phyloP scores from a whole-genome alignment of 1,140 invertebrate species.

The Sarcophaga bullata region DNA sequence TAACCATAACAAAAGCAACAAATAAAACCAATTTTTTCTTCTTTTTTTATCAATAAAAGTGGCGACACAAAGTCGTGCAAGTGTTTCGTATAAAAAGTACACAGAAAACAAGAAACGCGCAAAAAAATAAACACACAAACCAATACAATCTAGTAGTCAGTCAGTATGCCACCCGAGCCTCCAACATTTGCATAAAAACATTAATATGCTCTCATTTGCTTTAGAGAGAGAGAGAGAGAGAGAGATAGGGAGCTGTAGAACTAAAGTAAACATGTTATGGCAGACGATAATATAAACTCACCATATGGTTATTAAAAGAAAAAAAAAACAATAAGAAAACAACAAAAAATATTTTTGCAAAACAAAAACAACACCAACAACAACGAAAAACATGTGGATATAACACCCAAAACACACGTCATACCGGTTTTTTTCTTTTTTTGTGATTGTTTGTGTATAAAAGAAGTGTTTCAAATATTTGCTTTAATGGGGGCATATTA shows the following conservation, averaged over 20 bases:
- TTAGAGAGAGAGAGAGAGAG: no score
- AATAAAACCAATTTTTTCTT: neutral
- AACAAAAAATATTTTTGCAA: neutral
- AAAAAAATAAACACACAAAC: neutral
- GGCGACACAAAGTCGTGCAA: conserved; percentile 16
- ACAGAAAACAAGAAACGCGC: neutral
- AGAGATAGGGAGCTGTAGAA: no score
- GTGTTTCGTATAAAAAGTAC: neutral
- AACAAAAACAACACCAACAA: neutral
- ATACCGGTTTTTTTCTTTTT: conserved; percentile 1
- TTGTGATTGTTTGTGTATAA: neutral
- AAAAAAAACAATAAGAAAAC: neutral
- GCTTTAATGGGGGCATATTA: neutral
- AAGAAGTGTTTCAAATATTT: neutral
- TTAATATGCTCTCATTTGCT: no score
- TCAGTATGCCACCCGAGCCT: no score
- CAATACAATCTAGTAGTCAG: no score
- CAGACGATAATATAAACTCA: no score
- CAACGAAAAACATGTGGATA: neutral
- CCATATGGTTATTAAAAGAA: neutral
- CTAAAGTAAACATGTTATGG: no score
- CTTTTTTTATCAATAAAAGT: conserved; percentile 32
- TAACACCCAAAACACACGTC: conserved; percentile 9
- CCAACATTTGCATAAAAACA: no score
- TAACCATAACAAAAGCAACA: neutral